Base-by-base conservation (phyloP, 2,113 vertebrate genomes). In the Antennarius striatus region DNA sequence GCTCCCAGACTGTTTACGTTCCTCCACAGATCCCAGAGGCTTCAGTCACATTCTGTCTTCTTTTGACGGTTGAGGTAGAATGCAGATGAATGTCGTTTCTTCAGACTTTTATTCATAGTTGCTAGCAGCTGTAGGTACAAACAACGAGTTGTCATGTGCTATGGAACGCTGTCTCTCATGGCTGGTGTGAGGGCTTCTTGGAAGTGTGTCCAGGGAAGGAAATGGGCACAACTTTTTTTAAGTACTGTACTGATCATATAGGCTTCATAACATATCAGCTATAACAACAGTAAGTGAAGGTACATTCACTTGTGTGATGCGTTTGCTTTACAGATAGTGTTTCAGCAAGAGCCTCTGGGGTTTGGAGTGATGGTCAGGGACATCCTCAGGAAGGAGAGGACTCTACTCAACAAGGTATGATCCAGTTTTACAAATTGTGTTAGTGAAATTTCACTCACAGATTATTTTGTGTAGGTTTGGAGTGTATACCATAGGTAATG, bases 291-390 rank as follows among this genome's bases (percentile, higher is more conserved):
- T 22, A 22, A 22, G 22, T 22, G 22, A 22, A 22, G 22, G 22
- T 22, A 22, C 22, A 22, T 22, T 22, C 22, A 51, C 10, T 13
- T 13, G 13, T 53, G 17, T 53, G 10, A 13, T 6, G 16, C 39
- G 6, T 16, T 62, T 81, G 14, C 28, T 73, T 89, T 86, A 14
- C 79, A 93, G 92, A 42, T 8, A 3, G 11, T 56, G 12, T 87
- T 81, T 67, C 88, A 76, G 13, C 32, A 54, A 39, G 83, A 84
- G 50, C 83, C 93, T 17, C 40, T 93, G 8, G 56, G 75, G 39
- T 90, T 92, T 66, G 90, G 73, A 32, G 77, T 90, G 55, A 87
- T 87, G 60, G 85, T 93, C 62, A 82, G 82, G n/a, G 87, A 93
- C 16, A 85, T 91, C 47, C 89, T 93, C 39, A 83, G 82, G 56